Conservation (phyloP, 2,113 vertebrate genomes). For the Labeo rohita region DNA sequence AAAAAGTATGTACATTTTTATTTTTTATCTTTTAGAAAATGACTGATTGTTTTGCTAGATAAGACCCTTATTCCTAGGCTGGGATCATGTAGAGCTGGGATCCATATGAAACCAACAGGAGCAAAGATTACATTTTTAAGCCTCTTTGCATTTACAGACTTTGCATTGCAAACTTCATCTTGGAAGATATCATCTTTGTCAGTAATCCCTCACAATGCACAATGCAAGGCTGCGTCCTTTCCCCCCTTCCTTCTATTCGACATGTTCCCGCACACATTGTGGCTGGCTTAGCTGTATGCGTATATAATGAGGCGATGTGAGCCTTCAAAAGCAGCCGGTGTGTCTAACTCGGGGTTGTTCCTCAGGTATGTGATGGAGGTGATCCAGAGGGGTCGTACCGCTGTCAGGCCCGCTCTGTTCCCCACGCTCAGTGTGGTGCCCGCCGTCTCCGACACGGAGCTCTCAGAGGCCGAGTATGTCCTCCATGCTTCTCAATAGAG, state of each 20-base stretch:
- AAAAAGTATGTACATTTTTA: too few species aligned
- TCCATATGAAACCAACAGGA: background rate
- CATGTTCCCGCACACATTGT: background rate
- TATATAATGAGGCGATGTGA: background rate
- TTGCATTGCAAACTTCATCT: background rate
- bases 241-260: background rate
- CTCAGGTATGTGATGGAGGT: conserved; percentile 88
- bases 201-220: background rate
- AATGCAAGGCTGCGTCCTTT: background rate
- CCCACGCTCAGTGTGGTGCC: conserved; percentile 80
- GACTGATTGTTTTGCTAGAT: too few species aligned
- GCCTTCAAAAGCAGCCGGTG: background rate
- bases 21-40: too few species aligned
- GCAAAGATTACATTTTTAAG: background rate
- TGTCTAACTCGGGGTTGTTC: conserved; percentile 72
- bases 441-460: conserved; percentile 83
- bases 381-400: conserved; percentile 83
- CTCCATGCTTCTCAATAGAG: conserved; percentile 21
- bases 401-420: conserved; percentile 76
- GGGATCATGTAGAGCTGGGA: too few species aligned
- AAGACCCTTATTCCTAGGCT: too few species aligned
- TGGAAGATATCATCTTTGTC: background rate
- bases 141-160: background rate
- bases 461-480: conserved; percentile 84
- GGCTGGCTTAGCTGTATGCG: background rate